Percentiles rank a stretch among this genome's conserved stretches.
These are phyloP conservation scores for Leptodirus hochenwartii DNA, from an alignment of 2,888 invertebrate species.

Conservation along the genomic window DNA sequence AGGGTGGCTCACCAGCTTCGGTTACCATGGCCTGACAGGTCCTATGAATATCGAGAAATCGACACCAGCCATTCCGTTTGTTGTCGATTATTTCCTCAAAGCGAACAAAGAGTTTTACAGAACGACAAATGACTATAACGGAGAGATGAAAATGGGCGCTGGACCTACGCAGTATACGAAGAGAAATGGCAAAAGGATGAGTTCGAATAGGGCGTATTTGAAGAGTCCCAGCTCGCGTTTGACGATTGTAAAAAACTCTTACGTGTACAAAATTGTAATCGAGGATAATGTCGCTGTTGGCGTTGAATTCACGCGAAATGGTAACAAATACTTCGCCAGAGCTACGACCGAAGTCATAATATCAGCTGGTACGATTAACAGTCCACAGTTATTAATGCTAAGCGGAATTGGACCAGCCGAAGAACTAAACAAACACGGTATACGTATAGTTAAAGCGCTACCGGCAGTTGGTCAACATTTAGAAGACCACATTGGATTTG, in stretches of 20 bases:
- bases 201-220: slow-evolving; percentile 41
- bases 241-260: slow-evolving; percentile 33
- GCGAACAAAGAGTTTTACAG: slow-evolving; percentile 37
- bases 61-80: too few species aligned
- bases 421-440: slow-evolving; percentile 13
- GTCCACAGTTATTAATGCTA: slow-evolving; percentile 18
- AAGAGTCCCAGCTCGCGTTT: slow-evolving; percentile 30
- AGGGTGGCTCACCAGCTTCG: too few species aligned
- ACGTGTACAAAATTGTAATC: slow-evolving; percentile 12
- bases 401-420: slow-evolving; percentile 17
- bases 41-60: too few species aligned
- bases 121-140: slow-evolving; percentile 43
- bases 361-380: slow-evolving; percentile 57
- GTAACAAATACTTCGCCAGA: slow-evolving; percentile 26
- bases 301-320: slow-evolving; percentile 26
- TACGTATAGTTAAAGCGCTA: slow-evolving; percentile 15
- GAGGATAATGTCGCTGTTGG: slow-evolving; percentile 4
- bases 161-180: slow-evolving; percentile 42
- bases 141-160: slow-evolving; percentile 38
- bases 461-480: slow-evolving; percentile 15
- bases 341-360: slow-evolving; percentile 52
- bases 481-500: slow-evolving; percentile 16
- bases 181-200: slow-evolving; percentile 36
- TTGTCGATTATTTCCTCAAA: slow-evolving; percentile 36
- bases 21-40: slow-evolving; percentile 24